Evolutionary conservation across 2,113 vertebrate species (phyloP).

Genomic region (Scomber scombrus): DNA sequence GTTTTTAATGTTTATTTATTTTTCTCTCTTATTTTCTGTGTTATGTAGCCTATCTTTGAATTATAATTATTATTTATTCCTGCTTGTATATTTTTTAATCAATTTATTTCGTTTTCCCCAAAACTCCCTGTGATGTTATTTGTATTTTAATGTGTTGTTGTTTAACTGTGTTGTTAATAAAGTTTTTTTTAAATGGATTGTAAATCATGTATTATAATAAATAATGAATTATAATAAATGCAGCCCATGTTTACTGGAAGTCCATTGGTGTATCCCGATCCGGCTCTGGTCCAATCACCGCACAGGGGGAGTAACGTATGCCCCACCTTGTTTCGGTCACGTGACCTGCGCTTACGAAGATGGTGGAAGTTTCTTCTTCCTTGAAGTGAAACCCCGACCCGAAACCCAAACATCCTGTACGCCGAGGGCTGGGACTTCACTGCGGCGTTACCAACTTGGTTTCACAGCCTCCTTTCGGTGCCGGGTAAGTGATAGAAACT

Average conservation of each 20-base stretch:
- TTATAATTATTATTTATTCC: too few species aligned
- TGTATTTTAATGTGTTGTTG: too few species aligned
- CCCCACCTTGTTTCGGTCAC: conserved; percentile 82
- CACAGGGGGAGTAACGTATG: conserved; percentile 15
- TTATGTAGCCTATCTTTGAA: too few species aligned
- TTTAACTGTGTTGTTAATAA: too few species aligned
- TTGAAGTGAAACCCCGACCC: conserved; percentile 68
- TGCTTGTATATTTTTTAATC: too few species aligned
- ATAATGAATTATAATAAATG: background rate
- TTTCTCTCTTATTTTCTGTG: too few species aligned
- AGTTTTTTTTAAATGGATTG: too few species aligned
- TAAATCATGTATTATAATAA: too few species aligned
- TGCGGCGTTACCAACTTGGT: background rate
- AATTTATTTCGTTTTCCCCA: too few species aligned
- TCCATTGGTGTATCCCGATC: conserved; percentile 40
- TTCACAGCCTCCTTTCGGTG: conserved; percentile 10
- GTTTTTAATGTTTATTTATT: too few species aligned
- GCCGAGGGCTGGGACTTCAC: conserved; percentile 31
- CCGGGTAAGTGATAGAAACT: conserved; percentile 59
- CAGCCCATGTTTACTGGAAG: conserved; percentile 35
- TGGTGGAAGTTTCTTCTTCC: conserved; percentile 84
- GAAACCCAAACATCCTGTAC: conserved; percentile 59
- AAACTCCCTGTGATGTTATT: too few species aligned
- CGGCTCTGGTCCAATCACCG: conserved; percentile 57
- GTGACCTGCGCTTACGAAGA: conserved; percentile 76